Conservation (phyloP, 2,888 invertebrate species). For the Rotaria sp. region DNA sequence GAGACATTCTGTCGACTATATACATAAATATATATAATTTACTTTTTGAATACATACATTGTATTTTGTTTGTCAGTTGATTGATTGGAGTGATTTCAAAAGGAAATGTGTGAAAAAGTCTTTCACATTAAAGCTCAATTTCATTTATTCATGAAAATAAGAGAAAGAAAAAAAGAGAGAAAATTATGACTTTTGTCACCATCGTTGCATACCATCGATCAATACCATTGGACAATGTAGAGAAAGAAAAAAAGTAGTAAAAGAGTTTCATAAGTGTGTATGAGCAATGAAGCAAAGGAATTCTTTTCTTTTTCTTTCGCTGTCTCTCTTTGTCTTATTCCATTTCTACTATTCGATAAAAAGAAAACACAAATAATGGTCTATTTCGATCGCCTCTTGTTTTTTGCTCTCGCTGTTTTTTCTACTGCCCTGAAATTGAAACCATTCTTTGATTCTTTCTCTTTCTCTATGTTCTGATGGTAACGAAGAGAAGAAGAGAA, state of each 20-base stretch:
- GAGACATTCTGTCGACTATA: neutral
- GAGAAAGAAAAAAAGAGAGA: neutral
- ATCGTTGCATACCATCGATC: constrained; percentile 2
- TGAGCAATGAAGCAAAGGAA: neutral
- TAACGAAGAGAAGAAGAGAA: neutral
- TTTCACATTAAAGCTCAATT: neutral
- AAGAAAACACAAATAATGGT: neutral
- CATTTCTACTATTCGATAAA: neutral
- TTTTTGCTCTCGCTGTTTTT: too few relatives aligned
- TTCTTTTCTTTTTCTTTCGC: neutral
- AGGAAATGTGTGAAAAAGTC: neutral
- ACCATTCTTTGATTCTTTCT: neutral
- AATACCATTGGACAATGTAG: neutral
- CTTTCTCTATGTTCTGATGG: neutral
- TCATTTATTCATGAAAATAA: neutral
- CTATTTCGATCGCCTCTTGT: neutral
- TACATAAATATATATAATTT: neutral
- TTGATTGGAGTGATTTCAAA: neutral
- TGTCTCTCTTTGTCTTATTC: neutral
- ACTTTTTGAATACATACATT: neutral
- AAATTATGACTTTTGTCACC: constrained; percentile 8
- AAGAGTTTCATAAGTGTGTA: neutral
- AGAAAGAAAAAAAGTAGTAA: neutral
- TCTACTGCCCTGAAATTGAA: neutral
- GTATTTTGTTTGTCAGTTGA: neutral